Conservation (phyloP, 2,888 invertebrate genomes). For the Aporophyla lueneburgensis region DNA sequence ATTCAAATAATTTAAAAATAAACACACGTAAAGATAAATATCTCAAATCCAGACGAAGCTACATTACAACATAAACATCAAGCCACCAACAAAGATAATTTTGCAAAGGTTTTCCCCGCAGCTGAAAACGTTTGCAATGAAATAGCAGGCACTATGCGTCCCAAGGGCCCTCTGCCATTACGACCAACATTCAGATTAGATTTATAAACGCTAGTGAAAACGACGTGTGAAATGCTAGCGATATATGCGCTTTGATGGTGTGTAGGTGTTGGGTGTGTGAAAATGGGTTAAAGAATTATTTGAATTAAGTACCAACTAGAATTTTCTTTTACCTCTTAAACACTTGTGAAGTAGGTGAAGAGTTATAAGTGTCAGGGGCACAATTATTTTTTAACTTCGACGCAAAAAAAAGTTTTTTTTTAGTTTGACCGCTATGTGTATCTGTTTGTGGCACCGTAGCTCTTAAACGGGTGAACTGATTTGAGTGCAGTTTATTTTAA, state of each 20-base stretch:
- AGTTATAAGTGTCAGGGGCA: no score
- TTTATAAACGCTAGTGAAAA: constrained; percentile 68
- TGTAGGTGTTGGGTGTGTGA: not conserved
- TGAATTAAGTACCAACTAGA: not conserved
- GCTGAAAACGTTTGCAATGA: constrained; percentile 48
- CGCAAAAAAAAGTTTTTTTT: no score
- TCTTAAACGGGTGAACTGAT: no score
- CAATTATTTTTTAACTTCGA: no score
- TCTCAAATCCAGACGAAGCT: not conserved
- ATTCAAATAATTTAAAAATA: not conserved
- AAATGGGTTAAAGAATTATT: not conserved
- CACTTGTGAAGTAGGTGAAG: no score
- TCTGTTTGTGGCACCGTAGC: no score
- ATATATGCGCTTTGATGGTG: constrained; percentile 38
- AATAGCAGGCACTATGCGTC: constrained; percentile 62
- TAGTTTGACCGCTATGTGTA: no score
- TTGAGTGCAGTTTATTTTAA: no score
- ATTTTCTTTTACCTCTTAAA: no score
- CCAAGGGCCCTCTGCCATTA: constrained; percentile 70
- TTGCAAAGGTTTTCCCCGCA: constrained; percentile 26
- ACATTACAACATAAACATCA: not conserved
- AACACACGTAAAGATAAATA: not conserved
- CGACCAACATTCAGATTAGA: constrained; percentile 72
- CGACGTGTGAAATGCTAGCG: constrained; percentile 56
- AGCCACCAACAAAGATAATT: constrained; percentile 20